phyloP scores from a whole-genome alignment of 2,888 invertebrate genomes.

The Cyaniris semiargus region DNA sequence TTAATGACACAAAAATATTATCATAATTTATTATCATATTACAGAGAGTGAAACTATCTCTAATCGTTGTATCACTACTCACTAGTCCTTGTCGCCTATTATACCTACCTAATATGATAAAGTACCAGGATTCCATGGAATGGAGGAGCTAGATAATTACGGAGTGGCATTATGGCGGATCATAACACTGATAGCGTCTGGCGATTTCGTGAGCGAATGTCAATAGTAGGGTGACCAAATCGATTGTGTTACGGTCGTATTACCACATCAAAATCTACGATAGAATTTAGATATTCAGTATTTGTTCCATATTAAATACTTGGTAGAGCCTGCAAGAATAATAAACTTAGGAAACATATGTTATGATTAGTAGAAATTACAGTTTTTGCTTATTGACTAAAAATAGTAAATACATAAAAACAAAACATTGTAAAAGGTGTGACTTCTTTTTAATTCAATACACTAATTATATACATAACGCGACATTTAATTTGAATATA shows the following conservation, averaged over 20 bases:
- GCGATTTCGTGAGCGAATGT: conserved; percentile 55
- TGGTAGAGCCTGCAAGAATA: too few relatives aligned
- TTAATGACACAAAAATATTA: too few relatives aligned
- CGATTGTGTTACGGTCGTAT: not conserved
- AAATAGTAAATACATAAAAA: too few relatives aligned
- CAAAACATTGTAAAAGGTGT: not conserved
- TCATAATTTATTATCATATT: too few relatives aligned
- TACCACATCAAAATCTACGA: not conserved
- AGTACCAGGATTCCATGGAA: conserved; percentile 61
- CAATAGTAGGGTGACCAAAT: conserved; percentile 17
- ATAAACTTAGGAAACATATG: too few relatives aligned
- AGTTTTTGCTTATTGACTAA: too few relatives aligned
- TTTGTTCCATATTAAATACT: not conserved
- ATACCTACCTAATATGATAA: conserved; percentile 46
- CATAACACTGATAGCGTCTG: conserved; percentile 64
- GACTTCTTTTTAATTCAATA: not conserved
- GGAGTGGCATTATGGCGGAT: conserved; percentile 58
- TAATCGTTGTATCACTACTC: not conserved
- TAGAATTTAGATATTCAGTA: not conserved
- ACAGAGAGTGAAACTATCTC: too few relatives aligned
- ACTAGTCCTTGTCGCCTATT: not conserved
- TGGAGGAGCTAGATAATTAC: conserved; percentile 70
- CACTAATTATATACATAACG: not conserved
- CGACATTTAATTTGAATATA: not conserved
- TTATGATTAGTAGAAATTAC: too few relatives aligned